Conservation (phyloP, 2,113 vertebrate species). For the Istiophorus platypterus region DNA sequence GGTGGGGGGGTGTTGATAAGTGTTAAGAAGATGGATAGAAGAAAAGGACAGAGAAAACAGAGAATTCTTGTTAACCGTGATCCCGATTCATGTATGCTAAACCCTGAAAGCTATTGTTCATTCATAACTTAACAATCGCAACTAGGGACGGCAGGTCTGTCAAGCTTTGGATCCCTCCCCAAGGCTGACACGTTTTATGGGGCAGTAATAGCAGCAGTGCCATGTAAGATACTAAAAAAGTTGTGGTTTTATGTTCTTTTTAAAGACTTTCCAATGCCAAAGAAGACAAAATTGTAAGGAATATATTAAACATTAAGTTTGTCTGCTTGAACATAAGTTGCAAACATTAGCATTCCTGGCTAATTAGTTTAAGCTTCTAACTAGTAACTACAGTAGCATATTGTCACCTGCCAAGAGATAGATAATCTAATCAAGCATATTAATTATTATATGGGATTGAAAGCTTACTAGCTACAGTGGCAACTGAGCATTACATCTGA, state of each 20-base stretch:
- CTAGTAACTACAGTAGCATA: too few species aligned
- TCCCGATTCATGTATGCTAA: background rate
- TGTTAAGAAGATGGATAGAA: background rate
- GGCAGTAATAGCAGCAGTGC: background rate
- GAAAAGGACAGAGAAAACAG: constrained; percentile 4
- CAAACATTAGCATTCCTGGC: background rate
- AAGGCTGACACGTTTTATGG: background rate
- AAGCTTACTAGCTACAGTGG: too few species aligned
- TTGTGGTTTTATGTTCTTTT: too few species aligned
- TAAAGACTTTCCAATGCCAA: too few species aligned
- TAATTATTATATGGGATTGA: too few species aligned
- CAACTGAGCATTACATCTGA: too few species aligned
- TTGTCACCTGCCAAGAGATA: too few species aligned
- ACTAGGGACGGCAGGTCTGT: background rate
- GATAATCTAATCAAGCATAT: too few species aligned
- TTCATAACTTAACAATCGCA: background rate
- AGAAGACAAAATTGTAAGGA: too few species aligned
- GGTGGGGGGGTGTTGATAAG: background rate
- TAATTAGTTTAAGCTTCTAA: background rate
- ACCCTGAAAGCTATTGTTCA: background rate
- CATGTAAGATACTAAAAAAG: too few species aligned
- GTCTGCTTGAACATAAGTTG: background rate
- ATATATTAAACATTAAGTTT: too few species aligned
- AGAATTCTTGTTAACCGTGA: constrained; percentile 10
- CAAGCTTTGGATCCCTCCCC: background rate